Evolutionary conservation across 2,888 invertebrate genomes (phyloP).

Genomic region (Hermaeophaga mercurialis): DNA sequence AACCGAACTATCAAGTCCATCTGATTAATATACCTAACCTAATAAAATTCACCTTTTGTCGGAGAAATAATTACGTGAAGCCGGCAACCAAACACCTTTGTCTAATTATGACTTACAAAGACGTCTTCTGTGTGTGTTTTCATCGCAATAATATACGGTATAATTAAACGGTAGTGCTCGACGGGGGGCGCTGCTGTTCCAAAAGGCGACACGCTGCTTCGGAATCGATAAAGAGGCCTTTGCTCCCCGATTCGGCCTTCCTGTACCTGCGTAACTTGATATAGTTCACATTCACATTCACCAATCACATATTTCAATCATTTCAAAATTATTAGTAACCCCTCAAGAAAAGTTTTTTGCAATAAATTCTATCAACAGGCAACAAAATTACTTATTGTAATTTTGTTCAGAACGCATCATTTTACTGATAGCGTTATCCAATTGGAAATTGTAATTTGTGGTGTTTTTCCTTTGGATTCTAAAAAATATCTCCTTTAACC

Average conservation of each 20-base stretch:
- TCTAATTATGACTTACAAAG: slow-evolving; percentile 42
- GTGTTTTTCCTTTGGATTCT: too few relatives aligned
- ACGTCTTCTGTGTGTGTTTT: slow-evolving; percentile 40
- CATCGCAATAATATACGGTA: slow-evolving; percentile 41
- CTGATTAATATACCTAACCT: slow-evolving; percentile 27
- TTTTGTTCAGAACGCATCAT: too few relatives aligned
- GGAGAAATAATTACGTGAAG: slow-evolving; percentile 35
- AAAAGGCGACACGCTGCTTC: slow-evolving; percentile 39
- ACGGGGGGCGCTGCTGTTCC: slow-evolving; percentile 41
- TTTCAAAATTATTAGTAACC: too few relatives aligned
- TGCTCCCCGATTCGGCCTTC: slow-evolving; percentile 6
- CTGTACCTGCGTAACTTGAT: slow-evolving; percentile 14
- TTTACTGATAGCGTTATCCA: too few relatives aligned
- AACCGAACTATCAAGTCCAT: slow-evolving; percentile 22
- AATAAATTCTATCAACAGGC: too few relatives aligned
- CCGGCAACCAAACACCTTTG: slow-evolving; percentile 34
- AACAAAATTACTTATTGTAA: too few relatives aligned
- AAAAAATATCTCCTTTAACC: too few relatives aligned
- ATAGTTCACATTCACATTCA: slow-evolving; percentile 1
- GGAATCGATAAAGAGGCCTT: slow-evolving; percentile 35
- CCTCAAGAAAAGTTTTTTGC: too few relatives aligned
- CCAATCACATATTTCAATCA: too few relatives aligned
- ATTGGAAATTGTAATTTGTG: too few relatives aligned
- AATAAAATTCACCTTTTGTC: slow-evolving; percentile 33
- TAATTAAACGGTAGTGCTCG: slow-evolving; percentile 50